A percentile compares a stretch with the other conserved stretches of the same genome.
Conservation (phyloP, 2,888 invertebrate species). For the Platypus cylindrus region DNA sequence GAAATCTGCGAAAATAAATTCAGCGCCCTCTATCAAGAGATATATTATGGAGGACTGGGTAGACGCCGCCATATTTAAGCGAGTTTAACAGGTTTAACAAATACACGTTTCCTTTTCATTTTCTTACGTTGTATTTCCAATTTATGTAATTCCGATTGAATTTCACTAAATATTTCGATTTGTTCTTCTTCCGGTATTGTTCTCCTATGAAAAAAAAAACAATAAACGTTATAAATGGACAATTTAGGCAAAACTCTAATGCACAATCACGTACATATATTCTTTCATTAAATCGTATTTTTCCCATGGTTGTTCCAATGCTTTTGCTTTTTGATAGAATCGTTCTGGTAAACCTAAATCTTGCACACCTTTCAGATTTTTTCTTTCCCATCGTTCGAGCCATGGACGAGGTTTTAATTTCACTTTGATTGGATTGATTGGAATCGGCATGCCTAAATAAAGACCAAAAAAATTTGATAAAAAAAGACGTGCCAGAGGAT, state of each 20-base stretch:
- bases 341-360: conserved; percentile 28
- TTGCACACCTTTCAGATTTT: conserved; percentile 59
- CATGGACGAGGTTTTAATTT: conserved; percentile 74
- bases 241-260: neutral
- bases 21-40: too few relatives aligned
- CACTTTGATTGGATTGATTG: conserved; percentile 41
- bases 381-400: conserved; percentile 79
- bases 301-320: conserved; percentile 62
- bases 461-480: conserved; percentile 5
- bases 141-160: conserved; percentile 61
- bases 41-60: too few relatives aligned
- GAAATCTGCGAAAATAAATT: too few relatives aligned
- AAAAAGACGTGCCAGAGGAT: neutral
- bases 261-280: conserved; percentile 52
- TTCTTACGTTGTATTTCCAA: conserved; percentile 53
- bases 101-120: conserved; percentile 47
- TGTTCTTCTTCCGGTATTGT: conserved; percentile 85
- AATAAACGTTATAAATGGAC: neutral
- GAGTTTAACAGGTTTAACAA: conserved; percentile 45
- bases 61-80: too few relatives aligned
- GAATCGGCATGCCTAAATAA: conserved; percentile 27
- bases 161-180: conserved; percentile 70
- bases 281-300: conserved; percentile 89
- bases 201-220: conserved; percentile 38
- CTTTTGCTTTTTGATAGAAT: conserved; percentile 38